Base-by-base conservation (phyloP, 1,140 invertebrate species). In the Chrysomallon squamiferum region DNA sequence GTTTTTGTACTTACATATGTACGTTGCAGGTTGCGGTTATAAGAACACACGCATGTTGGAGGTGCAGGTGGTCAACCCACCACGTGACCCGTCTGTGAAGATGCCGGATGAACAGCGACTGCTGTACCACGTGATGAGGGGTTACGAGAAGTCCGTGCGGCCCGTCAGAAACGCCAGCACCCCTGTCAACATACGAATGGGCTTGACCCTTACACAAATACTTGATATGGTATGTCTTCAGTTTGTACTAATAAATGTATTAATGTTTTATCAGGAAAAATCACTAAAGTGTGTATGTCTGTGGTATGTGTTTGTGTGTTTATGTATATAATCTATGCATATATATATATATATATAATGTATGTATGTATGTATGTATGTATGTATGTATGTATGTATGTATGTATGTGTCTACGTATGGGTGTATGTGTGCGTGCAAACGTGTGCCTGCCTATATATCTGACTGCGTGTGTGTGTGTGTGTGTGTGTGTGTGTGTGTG, bases 151-250 rank as follows among this genome's bases (percentile, higher is more conserved):
- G 41, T 82, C 88, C 58, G 88, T 89, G 0, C 72, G 89, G 38
- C 89, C 89, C 0, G 88, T 90, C 0, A 67, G 79, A 52, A 89
- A 90, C 74, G 86, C 89, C 3, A 86, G 86, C 6, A 81, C 87
- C 25, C 78, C 88, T 1, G 85, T 90, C 5, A 75, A 87, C 22
- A 87, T 90, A 29, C 79, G 87, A 68, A 85, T 90, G 61, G 89
- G 89, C 15, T 86, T 90, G 59, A 89, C 89, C 20, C 83, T 90
- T 13, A 89, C 88, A 27, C 89, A 90, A 74, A 89, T 90, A 62
- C 87, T 81, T 59, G 82, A 84, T 49, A 77, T 84, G 80, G 82
- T 81, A 66, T 70, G 79, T 68, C 20, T 27, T n/a, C n/a, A n/a
- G n/a, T n/a, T n/a, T n/a, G n/a, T n/a, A n/a, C n/a, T n/a, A n/a